Evolutionary conservation across 2,113 vertebrate genomes (phyloP).

Genomic region (Eptesicus fuscus): DNA sequence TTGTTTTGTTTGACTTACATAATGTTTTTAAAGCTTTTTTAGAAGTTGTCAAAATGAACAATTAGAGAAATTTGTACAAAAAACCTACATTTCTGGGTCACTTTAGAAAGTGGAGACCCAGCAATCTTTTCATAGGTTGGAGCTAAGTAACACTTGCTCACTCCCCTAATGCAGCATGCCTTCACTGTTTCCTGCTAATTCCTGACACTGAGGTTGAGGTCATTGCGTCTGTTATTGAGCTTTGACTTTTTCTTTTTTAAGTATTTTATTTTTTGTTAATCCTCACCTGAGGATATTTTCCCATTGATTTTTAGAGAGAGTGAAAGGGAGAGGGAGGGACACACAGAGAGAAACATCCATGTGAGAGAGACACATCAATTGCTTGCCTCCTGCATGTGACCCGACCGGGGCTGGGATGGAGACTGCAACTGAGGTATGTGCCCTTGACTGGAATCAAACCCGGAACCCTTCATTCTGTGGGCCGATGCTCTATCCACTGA

Average conservation of each 20-base stretch:
- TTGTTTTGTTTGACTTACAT: slow-evolving; percentile 3
- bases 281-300: too few relatives aligned
- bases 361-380: too few relatives aligned
- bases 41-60: background rate
- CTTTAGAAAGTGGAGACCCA: background rate
- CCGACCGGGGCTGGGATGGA: too few relatives aligned
- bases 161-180: background rate
- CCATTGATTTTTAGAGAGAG: too few relatives aligned
- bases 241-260: background rate
- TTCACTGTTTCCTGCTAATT: background rate
- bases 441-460: too few relatives aligned
- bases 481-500: too few relatives aligned
- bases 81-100: background rate
- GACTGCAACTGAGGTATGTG: too few relatives aligned
- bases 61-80: slow-evolving; percentile 9
- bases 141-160: background rate
- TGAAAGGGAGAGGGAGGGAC: too few relatives aligned
- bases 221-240: background rate
- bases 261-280: too few relatives aligned
- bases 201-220: background rate
- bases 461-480: too few relatives aligned
- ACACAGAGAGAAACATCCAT: too few relatives aligned
- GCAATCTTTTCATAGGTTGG: background rate
- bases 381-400: too few relatives aligned
- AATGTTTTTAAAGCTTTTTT: background rate